Conservation (phyloP, 2,797 vertebrate species). For the Scleropages formosus region DNA sequence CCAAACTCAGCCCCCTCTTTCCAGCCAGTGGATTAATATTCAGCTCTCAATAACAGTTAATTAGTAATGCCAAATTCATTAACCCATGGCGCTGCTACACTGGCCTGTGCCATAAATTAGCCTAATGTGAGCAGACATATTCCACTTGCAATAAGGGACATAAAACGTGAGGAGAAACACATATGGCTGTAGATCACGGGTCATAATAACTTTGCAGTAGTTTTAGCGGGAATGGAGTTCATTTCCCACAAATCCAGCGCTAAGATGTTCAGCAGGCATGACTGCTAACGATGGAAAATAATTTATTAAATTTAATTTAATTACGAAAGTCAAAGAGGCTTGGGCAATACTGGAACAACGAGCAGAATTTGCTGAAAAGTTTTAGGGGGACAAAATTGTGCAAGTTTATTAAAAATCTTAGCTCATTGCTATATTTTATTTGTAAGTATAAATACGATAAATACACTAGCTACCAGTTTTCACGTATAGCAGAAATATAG, state of each 20-base stretch:
- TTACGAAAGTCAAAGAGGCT: neutral
- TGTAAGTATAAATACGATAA: too few species aligned
- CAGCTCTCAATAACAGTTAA: conserved; percentile 93
- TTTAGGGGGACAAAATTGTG: too few species aligned
- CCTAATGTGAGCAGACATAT: conserved; percentile 74
- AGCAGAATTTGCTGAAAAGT: too few species aligned
- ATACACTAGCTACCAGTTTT: too few species aligned
- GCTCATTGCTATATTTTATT: too few species aligned
- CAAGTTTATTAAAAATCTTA: too few species aligned
- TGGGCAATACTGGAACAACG: neutral
- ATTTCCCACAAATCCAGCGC: conserved; percentile 30
- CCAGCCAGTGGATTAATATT: conserved; percentile 89
- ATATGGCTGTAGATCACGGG: conserved; percentile 60
- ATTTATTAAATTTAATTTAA: conserved; percentile 8
- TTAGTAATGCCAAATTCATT: conserved; percentile 98
- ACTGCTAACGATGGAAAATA: neutral
- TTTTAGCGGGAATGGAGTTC: conserved; percentile 43
- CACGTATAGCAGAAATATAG: too few species aligned
- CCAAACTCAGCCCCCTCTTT: conserved; percentile 43
- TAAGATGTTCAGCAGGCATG: conserved; percentile 43
- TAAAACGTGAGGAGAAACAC: conserved; percentile 73
- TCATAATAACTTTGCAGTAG: conserved; percentile 61
- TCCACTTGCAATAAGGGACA: conserved; percentile 76
- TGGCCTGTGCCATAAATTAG: conserved; percentile 75
- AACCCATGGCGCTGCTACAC: conserved; percentile 81